A percentile compares a stretch with the other conserved stretches of the same genome.
Conservation (phyloP, 1,140 invertebrate genomes). For the Penaeus indicus region DNA sequence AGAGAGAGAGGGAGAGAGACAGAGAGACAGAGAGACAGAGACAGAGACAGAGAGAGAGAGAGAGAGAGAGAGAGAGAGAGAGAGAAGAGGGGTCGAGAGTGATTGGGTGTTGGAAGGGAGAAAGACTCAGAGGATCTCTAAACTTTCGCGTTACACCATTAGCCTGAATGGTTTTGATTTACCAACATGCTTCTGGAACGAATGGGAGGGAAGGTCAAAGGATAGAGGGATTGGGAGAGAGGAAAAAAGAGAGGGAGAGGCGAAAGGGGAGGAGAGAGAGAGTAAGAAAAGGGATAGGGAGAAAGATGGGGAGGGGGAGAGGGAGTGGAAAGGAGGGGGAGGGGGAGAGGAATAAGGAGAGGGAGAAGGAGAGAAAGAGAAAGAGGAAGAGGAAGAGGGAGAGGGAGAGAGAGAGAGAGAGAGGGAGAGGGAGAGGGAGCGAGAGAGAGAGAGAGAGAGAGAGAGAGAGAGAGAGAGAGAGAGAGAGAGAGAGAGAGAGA, state of each 20-base stretch:
- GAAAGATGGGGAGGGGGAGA: background rate
- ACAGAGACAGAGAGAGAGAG: too few species aligned
- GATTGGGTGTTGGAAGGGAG: background rate
- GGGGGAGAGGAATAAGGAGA: background rate
- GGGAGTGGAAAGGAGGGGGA: background rate
- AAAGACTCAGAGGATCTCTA: too few species aligned
- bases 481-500: too few species aligned
- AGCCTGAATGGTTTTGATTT: too few species aligned
- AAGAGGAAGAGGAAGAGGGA: background rate
- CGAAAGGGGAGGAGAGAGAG: too few species aligned
- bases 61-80: background rate
- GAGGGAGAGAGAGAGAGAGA: too few species aligned
- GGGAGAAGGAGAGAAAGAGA: background rate
- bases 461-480: too few species aligned
- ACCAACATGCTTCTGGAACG: too few species aligned
- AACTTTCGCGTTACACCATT: too few species aligned
- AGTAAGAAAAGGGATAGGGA: background rate
- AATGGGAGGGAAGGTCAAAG: background rate
- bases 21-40: too few species aligned
- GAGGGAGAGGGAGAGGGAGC: too few species aligned
- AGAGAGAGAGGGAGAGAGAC: background rate
- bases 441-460: too few species aligned
- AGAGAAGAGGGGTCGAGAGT: background rate
- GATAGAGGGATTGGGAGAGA: background rate
- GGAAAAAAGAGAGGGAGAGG: background rate